Evolutionary conservation across 1,140 invertebrate species (phyloP), one percentile per base, ranked within the genome.

Genomic region (Halotydeus destructor): DNA sequence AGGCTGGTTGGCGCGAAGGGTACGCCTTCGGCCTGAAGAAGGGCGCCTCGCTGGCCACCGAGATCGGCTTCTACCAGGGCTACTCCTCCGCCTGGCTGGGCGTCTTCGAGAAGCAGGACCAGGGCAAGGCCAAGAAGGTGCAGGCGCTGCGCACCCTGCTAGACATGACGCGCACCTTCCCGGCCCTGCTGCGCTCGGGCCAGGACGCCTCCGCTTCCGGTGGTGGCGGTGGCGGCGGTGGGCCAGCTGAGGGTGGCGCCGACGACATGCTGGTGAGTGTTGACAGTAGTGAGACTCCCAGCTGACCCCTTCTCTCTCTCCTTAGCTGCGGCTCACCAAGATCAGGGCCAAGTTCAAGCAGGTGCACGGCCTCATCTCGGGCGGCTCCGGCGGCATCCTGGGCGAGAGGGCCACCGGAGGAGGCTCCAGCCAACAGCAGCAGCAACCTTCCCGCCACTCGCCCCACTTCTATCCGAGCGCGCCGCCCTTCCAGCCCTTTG

Each of bases 51-150:
- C 44, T 55, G 33, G 54, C 54, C 18, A 51, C 54, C 23, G 54
- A 55, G 43, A 50, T 54, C 24, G 52, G 52, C 9, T 54, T 54
- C 44, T 54, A 54, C 49, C 52, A 54, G 39, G 52, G 52, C 14
- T 54, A 53, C 45, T 49, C 47, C 26, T 49, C 50, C 39, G 52
- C 52, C 11, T 54, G 52, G 52, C 51, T 54, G 26, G 37, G 41
- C 28, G 45, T 54, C 18, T 41, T 54, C 31, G 52, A 54, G 36
- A 43, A 45, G 18, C 51, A 54, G 40, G 52, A 50, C 30, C 45
- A 30, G 22, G 36, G 47, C 21, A 53, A 50, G 43, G 47, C 49
- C 40, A 41, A 49, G 33, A 54, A 54, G 46, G 26, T 54, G 34
- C 44, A 41, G 38, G 53, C 52, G 8, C 38, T 54, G 9, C 44